Evolutionary conservation across 2,888 invertebrate genomes (phyloP).

Genomic region (Malacosoma neustria): DNA sequence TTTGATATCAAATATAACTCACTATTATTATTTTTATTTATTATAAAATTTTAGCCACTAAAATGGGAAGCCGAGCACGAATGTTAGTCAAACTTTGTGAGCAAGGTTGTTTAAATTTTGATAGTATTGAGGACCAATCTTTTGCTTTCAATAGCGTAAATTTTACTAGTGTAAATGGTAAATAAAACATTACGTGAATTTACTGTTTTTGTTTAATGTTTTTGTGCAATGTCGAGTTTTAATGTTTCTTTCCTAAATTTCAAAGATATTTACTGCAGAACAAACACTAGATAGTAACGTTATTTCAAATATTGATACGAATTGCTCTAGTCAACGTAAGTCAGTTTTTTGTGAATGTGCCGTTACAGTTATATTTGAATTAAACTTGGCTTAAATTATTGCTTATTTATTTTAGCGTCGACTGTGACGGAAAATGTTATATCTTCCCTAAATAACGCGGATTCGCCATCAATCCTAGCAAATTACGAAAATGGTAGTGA

Average conservation of each 20-base stretch:
- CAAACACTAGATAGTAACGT: not conserved
- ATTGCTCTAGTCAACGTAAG: constrained; percentile 1
- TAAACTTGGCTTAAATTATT: not conserved
- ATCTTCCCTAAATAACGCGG: not conserved
- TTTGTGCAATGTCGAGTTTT: not conserved
- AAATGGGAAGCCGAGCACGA: constrained; percentile 5
- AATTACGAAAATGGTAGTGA: constrained; percentile 1
- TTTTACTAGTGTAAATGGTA: no score
- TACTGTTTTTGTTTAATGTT: not conserved
- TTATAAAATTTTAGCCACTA: not conserved
- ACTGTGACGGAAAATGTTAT: not conserved
- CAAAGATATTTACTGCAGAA: constrained; percentile 3
- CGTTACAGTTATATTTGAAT: not conserved
- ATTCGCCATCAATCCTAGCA: not conserved
- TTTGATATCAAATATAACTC: no score
- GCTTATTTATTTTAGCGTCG: not conserved
- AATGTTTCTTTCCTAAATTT: constrained; percentile 3
- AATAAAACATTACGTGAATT: not conserved
- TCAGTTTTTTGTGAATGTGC: not conserved
- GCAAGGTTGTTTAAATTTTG: constrained; percentile 5
- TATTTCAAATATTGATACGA: constrained; percentile 1
- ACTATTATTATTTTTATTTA: not conserved
- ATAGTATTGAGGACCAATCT: constrained; percentile 2
- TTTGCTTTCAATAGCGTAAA: not conserved
- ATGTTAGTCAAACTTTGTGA: constrained; percentile 7